Evolutionary conservation across 2,888 invertebrate species (phyloP).

Genomic region (Drosophila atripex): DNA sequence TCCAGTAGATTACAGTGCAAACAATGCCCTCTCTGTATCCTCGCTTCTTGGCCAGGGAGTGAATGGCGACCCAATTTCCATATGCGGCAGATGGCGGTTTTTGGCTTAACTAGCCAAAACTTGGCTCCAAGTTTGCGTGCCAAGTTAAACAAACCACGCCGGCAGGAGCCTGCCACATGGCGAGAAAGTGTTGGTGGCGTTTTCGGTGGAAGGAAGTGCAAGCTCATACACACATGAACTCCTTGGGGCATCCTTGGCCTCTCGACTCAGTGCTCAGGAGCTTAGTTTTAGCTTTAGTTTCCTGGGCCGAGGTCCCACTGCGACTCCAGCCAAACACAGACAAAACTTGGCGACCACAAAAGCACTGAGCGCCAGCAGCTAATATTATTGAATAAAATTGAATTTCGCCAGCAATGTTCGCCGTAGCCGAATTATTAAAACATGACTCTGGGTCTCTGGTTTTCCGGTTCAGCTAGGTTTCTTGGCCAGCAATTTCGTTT

Average conservation of each 20-base stretch:
- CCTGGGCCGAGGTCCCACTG: slow-evolving; percentile 30
- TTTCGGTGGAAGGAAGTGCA: slow-evolving; percentile 1
- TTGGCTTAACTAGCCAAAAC: slow-evolving; percentile 72
- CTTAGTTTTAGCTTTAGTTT: slow-evolving; percentile 25
- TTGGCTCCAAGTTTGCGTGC: slow-evolving; percentile 72
- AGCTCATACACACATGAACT: slow-evolving; percentile 20
- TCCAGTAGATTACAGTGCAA: slow-evolving; percentile 69
- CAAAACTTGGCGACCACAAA: slow-evolving; percentile 66
- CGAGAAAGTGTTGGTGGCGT: slow-evolving; percentile 9
- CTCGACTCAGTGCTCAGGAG: not conserved
- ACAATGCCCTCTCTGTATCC: slow-evolving; percentile 47
- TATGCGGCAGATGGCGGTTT: slow-evolving; percentile 64
- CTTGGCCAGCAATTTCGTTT: slow-evolving; percentile 62
- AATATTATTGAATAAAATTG: slow-evolving; percentile 77
- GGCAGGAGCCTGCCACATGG: slow-evolving; percentile 12
- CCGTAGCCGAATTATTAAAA: slow-evolving; percentile 72
- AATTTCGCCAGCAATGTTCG: slow-evolving; percentile 57
- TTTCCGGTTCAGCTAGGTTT: slow-evolving; percentile 16
- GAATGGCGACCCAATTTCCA: slow-evolving; percentile 69
- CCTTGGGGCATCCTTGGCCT: slow-evolving; percentile 24
- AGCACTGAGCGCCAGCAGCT: slow-evolving; percentile 47
- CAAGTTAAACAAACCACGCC: slow-evolving; percentile 68
- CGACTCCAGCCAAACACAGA: slow-evolving; percentile 50
- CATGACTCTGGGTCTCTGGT: slow-evolving; percentile 31
- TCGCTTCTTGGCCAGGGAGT: slow-evolving; percentile 18